Percentiles rank a stretch among this genome's conserved stretches.
These are phyloP conservation scores for Macrotrachela quadricornifera DNA, from an alignment of 1,140 invertebrate genomes.

Conservation along the genomic window DNA sequence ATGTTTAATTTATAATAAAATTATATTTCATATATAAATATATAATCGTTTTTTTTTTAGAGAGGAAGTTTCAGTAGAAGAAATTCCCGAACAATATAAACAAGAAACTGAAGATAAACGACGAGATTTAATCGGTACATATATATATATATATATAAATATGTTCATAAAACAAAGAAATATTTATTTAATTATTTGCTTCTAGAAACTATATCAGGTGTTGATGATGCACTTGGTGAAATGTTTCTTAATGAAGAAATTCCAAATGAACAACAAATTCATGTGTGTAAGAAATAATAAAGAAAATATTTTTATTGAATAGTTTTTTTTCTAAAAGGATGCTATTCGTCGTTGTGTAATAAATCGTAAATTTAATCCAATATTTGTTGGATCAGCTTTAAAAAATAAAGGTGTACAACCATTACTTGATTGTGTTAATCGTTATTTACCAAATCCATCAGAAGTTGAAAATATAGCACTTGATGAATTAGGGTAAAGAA, in stretches of 20 bases:
- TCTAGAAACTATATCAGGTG: slow-evolving; percentile 69
- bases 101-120: slow-evolving; percentile 48
- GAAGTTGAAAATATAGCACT: slow-evolving; percentile 75
- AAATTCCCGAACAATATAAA: slow-evolving; percentile 63
- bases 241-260: slow-evolving; percentile 57
- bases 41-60: slow-evolving; percentile 15
- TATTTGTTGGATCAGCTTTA: slow-evolving; percentile 49
- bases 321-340: slow-evolving; percentile 29
- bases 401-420: slow-evolving; percentile 96
- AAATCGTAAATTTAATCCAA: slow-evolving; percentile 63
- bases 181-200: neutral
- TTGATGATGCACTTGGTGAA: slow-evolving; percentile 62
- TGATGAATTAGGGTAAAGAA: slow-evolving; percentile 14
- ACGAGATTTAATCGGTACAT: slow-evolving; percentile 56
- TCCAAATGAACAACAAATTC: slow-evolving; percentile 50
- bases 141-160: neutral
- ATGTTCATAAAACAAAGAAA: no score
- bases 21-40: neutral
- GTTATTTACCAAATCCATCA: slow-evolving; percentile 77
- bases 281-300: slow-evolving; percentile 15
- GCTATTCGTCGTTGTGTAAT: slow-evolving; percentile 64
- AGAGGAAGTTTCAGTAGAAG: slow-evolving; percentile 50
- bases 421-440: slow-evolving; percentile 65
- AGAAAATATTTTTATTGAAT: slow-evolving; percentile 2
- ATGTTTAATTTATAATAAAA: slow-evolving; percentile 1